Conservation (phyloP, 2,888 invertebrate species). For the Eugnorisma glareosa region DNA sequence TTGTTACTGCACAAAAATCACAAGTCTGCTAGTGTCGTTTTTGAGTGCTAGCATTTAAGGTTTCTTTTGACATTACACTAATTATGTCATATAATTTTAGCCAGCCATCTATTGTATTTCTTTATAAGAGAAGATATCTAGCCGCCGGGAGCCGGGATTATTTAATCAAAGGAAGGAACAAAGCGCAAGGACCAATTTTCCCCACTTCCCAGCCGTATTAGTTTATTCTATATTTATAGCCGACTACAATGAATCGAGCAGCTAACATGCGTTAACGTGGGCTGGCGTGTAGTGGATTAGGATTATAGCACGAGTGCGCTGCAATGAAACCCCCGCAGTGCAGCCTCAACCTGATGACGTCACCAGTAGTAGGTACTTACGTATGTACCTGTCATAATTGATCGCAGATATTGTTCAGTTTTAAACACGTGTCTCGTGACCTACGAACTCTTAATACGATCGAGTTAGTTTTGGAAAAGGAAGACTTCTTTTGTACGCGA, state of each 20-base stretch:
- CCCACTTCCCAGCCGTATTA: background rate
- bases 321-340: slow-evolving; percentile 64
- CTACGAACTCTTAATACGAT: background rate
- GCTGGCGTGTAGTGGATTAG: slow-evolving; percentile 61
- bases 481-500: background rate
- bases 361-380: slow-evolving; percentile 1
- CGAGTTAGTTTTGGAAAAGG: background rate
- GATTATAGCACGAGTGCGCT: slow-evolving; percentile 59
- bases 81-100: background rate
- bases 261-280: slow-evolving; percentile 29
- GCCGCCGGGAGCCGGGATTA: too few relatives aligned
- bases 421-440: background rate
- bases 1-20: background rate
- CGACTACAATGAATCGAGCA: slow-evolving; percentile 30
- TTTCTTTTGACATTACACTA: background rate
- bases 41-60: background rate
- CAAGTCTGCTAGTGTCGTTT: background rate
- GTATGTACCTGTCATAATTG: background rate
- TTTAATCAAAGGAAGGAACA: background rate
- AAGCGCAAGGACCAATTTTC: background rate
- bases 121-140: background rate
- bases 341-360: slow-evolving; percentile 59
- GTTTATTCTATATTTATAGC: background rate
- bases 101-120: background rate
- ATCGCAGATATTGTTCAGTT: background rate